Evolutionary conservation across 2,797 vertebrate genomes (phyloP).

Genomic region (Kryptopterus vitreolus): DNA sequence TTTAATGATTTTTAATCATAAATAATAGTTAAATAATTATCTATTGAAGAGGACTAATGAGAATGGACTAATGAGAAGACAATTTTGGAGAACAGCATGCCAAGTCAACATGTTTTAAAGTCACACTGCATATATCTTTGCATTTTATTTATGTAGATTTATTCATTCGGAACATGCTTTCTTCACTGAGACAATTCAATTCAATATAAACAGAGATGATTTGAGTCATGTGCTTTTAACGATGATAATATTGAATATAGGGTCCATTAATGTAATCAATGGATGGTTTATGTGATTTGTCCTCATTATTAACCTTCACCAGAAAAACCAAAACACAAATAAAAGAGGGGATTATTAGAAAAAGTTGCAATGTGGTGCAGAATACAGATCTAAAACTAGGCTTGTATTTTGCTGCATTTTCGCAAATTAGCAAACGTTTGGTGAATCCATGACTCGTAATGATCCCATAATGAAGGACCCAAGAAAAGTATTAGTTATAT

Average conservation of each 20-base stretch:
- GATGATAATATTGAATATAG: not conserved
- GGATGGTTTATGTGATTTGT: constrained; percentile 26
- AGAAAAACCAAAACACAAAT: constrained; percentile 6
- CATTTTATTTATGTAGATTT: not conserved
- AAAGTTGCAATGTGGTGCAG: not conserved
- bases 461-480: not conserved
- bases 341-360: not conserved
- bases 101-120: not conserved
- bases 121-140: not conserved
- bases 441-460: not conserved
- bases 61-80: too few species aligned
- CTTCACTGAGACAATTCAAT: not conserved
- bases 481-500: not conserved
- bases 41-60: not conserved
- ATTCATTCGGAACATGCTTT: not conserved
- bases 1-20: too few species aligned
- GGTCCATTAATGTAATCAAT: not conserved
- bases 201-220: constrained; percentile 4
- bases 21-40: not conserved
- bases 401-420: not conserved
- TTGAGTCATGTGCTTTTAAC: constrained; percentile 5
- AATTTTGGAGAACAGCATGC: not conserved
- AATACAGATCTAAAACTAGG: not conserved
- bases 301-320: constrained; percentile 21
- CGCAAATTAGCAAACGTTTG: not conserved